Percentiles rank a stretch among this genome's conserved stretches.
phyloP scores from a whole-genome alignment of 2,113 vertebrate species.

The Tragulus kanchil region DNA sequence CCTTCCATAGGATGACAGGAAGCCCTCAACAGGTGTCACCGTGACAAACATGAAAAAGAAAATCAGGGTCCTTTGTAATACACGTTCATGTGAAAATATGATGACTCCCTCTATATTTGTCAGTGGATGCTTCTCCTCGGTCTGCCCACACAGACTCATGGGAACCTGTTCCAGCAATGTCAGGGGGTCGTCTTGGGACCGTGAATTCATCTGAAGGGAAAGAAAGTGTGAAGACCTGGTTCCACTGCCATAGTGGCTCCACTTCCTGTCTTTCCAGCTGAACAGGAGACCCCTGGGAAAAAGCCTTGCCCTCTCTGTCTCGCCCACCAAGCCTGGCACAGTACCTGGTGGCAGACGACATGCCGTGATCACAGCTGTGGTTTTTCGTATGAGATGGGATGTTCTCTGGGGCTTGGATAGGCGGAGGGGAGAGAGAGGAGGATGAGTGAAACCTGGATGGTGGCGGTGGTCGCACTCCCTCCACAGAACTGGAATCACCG shows the following conservation, averaged over 20 bases:
- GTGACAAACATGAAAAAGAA: neutral
- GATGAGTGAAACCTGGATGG: neutral
- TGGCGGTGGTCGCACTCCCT: neutral
- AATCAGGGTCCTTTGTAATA: neutral
- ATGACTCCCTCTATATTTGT: neutral
- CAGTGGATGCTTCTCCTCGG: neutral
- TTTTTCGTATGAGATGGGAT: neutral
- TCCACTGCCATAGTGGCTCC: neutral
- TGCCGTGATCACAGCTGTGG: neutral
- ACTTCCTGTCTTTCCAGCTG: neutral
- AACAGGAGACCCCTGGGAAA: neutral
- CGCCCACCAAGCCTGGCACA: neutral
- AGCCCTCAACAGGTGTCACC: neutral
- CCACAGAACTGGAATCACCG: neutral
- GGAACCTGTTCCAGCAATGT: neutral
- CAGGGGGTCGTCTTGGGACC: neutral
- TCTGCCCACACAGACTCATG: neutral
- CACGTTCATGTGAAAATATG: neutral
- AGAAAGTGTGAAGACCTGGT: neutral
- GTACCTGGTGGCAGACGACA: rapidly evolving
- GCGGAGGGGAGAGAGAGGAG: neutral
- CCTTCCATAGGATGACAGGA: neutral
- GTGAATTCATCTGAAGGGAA: neutral
- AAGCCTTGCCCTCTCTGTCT: neutral
- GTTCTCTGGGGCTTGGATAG: neutral